These are phyloP conservation scores for Pollenia amentaria DNA, from an alignment of 2,888 invertebrate genomes.

Conservation along the genomic window DNA sequence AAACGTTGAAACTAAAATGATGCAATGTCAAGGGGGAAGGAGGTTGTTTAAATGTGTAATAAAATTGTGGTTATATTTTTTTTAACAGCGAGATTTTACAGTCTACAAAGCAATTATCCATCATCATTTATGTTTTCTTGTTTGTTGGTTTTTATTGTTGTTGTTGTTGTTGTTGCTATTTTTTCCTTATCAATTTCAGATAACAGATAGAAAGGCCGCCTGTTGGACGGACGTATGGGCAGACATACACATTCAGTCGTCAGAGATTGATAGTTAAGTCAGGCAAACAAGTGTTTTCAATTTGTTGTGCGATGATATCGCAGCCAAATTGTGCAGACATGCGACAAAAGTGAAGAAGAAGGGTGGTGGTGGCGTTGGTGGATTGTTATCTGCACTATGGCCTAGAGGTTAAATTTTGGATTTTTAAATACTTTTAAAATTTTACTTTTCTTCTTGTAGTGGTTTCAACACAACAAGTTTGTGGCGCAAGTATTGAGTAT, in stretches of 20 bases:
- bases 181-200: conserved; percentile 49
- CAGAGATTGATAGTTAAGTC: conserved; percentile 46
- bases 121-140: conserved; percentile 60
- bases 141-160: conserved; percentile 15
- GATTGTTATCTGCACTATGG: conserved; percentile 9
- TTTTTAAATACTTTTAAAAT: too few species aligned
- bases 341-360: not conserved
- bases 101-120: conserved; percentile 72
- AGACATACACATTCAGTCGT: not conserved
- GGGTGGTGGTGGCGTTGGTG: not conserved
- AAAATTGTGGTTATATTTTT: conserved; percentile 34
- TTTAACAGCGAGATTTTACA: conserved; percentile 61
- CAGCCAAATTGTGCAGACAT: conserved; percentile 23
- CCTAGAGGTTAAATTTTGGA: not conserved
- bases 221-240: conserved; percentile 6
- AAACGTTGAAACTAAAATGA: conserved; percentile 54
- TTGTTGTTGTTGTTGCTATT: conserved; percentile 19
- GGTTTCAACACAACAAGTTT: too few species aligned
- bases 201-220: conserved; percentile 53
- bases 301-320: conserved; percentile 48
- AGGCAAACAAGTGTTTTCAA: conserved; percentile 62
- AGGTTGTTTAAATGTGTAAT: conserved; percentile 29
- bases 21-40: conserved; percentile 62
- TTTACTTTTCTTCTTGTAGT: too few species aligned
- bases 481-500: too few species aligned